Evolutionary conservation across 1,140 invertebrate genomes (phyloP), one percentile per base, ranked within the genome.

Genomic region (Schmidtea mediterranea): DNA sequence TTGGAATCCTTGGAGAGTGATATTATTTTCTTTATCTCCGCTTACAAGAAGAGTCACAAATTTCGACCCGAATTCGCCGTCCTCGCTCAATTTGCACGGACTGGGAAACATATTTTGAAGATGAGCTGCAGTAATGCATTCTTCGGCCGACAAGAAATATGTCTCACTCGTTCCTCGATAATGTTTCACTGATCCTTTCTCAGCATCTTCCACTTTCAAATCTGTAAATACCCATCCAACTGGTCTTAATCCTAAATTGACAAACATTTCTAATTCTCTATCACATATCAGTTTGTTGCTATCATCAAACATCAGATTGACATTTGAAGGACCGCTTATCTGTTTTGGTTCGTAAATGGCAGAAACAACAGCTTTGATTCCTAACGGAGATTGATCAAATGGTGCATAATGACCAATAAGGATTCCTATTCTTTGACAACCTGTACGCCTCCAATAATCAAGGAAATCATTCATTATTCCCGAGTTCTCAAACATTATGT

Each of bases 1-100:
- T 69, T 92, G 83, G 70, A 95, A 98, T 16, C 87, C 90, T 63
- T 92, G 84, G 78, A 95, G 90, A 60, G 92, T 82, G 47, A 95
- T 82, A 67, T 89, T 81, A 62, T 87, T 79, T 51, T 72, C 74
- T 58, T 73, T 71, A 68, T 92, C 69, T 79, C 82, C 89, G 55
- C 87, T 94, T 6, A 94, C 84, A 67, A 89, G 86, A 49, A 97
- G 80, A 21, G 90, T 97, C 46, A 87, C 84, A 70, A 94, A 95
- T 69, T 97, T 98, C 19, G 89, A 97, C 16, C 92, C 92, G 68
- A 87, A 97, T 59, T 73, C 74, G 12, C 87, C 86, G 59, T 75
- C 79, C 26, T 78, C 74, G 36, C 86, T 79, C 59, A 80, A 78
- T 60, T 76, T 77, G 63, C 86, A 94, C 1, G 87, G n/a, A n/a